Conservation (phyloP, 1,140 invertebrate species). For the Anagrus nilaparvatae region DNA sequence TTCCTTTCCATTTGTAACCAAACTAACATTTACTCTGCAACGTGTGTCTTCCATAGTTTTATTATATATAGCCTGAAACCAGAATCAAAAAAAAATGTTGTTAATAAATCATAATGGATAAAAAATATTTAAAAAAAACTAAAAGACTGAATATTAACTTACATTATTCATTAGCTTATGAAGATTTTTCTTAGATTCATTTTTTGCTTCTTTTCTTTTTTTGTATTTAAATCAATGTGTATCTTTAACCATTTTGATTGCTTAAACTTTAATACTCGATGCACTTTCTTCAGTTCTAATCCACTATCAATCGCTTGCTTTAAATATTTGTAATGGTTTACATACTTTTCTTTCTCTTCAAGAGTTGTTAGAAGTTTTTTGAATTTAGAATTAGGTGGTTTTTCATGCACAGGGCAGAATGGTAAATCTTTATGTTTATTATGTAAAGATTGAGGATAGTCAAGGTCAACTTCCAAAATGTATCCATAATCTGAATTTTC, state of each 20-base stretch:
- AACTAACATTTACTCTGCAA: slow-evolving; percentile 30
- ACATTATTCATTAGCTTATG: not conserved
- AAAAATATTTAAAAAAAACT: no score
- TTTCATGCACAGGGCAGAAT: slow-evolving; percentile 32
- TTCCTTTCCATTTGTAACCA: slow-evolving; percentile 22
- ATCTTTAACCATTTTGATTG: slow-evolving; percentile 40
- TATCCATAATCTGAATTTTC: slow-evolving; percentile 36
- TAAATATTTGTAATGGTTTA: slow-evolving; percentile 42
- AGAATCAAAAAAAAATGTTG: slow-evolving; percentile 26
- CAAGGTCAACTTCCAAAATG: slow-evolving; percentile 38
- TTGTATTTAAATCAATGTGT: slow-evolving; percentile 37
- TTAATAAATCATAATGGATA: no score
- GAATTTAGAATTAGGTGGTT: slow-evolving; percentile 18
- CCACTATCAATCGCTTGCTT: slow-evolving; percentile 37
- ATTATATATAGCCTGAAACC: slow-evolving; percentile 26
- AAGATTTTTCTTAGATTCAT: not conserved
- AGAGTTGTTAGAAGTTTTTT: slow-evolving; percentile 29
- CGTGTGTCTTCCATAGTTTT: slow-evolving; percentile 34
- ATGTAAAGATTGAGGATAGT: slow-evolving; percentile 36
- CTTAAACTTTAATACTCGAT: slow-evolving; percentile 42
- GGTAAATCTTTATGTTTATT: slow-evolving; percentile 43
- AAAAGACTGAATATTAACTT: no score
- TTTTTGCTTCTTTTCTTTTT: not conserved
- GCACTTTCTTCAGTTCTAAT: slow-evolving; percentile 38
- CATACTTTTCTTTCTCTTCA: slow-evolving; percentile 35